These are phyloP conservation scores for Sternarchorhynchus goeldii DNA, from an alignment of 2,797 vertebrate genomes.

Conservation along the genomic window DNA sequence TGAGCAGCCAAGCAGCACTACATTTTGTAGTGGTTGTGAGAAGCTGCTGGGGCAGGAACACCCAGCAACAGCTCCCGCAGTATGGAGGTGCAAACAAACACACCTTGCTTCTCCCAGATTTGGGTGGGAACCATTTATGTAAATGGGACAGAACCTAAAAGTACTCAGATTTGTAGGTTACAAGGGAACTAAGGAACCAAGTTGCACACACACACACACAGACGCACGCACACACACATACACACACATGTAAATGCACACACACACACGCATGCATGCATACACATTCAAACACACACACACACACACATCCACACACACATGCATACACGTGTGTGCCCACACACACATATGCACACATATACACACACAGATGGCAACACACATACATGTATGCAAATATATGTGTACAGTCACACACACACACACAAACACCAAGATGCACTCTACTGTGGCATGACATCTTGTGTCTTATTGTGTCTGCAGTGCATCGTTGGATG, in stretches of 20 bases:
- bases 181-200: too few relatives aligned
- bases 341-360: neutral
- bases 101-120: too few relatives aligned
- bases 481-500: conserved; percentile 84
- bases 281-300: neutral
- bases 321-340: too few relatives aligned
- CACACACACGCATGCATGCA: neutral
- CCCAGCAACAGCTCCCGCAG: too few relatives aligned
- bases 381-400: neutral
- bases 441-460: neutral
- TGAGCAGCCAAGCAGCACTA: too few relatives aligned
- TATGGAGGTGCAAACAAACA: too few relatives aligned
- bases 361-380: neutral
- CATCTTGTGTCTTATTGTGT: conserved; percentile 45
- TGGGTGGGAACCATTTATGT: too few relatives aligned
- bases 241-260: neutral
- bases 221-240: neutral
- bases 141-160: too few relatives aligned
- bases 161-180: too few relatives aligned
- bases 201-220: neutral
- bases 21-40: too few relatives aligned
- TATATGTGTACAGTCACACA: conserved; percentile 57
- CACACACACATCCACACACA: too few relatives aligned
- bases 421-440: neutral
- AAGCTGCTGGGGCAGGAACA: too few relatives aligned